A percentile compares a stretch with the other conserved stretches of the same genome.
These are phyloP conservation scores for Melolontha melolontha DNA, from an alignment of 2,888 invertebrate genomes.

Conservation along the genomic window DNA sequence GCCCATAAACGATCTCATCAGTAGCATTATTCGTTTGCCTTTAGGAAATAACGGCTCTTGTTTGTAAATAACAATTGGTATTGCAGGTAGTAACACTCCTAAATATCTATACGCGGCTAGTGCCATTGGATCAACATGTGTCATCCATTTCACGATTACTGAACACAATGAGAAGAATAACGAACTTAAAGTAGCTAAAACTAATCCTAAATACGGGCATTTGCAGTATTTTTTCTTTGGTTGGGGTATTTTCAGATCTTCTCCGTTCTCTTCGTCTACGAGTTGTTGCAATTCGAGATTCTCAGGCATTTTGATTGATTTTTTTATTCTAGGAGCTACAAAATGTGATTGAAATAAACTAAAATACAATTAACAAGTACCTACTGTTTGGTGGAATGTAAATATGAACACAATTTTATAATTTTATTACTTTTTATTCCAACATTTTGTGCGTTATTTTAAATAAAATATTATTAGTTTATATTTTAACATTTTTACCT, in stretches of 20 bases:
- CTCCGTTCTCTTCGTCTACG: constrained; percentile 71
- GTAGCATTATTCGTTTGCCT: constrained; percentile 81
- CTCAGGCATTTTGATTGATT: constrained; percentile 72
- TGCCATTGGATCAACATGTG: constrained; percentile 89
- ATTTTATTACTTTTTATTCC: constrained; percentile 6
- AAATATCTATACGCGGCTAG: constrained; percentile 89
- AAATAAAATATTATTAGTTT: constrained; percentile 16
- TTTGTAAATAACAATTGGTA: constrained; percentile 86
- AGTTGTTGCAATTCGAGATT: constrained; percentile 85
- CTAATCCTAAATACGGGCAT: constrained; percentile 85
- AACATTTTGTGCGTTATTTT: constrained; percentile 32
- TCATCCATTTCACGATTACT: constrained; percentile 89
- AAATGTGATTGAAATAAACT: not conserved
- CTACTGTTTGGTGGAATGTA: constrained; percentile 16
- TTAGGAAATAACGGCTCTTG: constrained; percentile 83
- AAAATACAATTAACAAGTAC: not conserved
- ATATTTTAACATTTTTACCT: constrained; percentile 13
- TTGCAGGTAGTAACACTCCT: constrained; percentile 86
- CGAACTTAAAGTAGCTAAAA: constrained; percentile 87
- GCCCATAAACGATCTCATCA: constrained; percentile 86
- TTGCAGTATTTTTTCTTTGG: constrained; percentile 66
- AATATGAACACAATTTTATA: constrained; percentile 22
- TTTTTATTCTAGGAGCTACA: not conserved
- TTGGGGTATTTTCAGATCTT: constrained; percentile 60
- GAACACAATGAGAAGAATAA: constrained; percentile 92